Base-by-base conservation (phyloP, 1,140 invertebrate species). In the Magallana gigas region DNA sequence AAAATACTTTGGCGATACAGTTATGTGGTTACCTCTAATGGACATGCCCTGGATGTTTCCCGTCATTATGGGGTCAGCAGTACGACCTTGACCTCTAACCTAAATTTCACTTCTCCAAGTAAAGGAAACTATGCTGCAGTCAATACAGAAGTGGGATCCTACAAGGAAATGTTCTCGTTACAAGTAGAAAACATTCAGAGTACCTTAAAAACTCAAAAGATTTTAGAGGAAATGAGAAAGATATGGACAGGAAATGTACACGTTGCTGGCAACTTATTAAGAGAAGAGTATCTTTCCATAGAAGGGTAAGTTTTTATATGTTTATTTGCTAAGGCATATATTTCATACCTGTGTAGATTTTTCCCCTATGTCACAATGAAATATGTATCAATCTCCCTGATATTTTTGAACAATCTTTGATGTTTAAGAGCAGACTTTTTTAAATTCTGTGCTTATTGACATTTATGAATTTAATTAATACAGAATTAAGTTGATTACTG, bases 1-100 rank as follows among this genome's bases (percentile, higher is more conserved):
- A 48, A 86, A 8, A 68, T 59, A 4, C 68, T 71, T 12, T 88
- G 87, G 87, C 76, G 60, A 76, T 86, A 88, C 59, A 88, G 36
- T 29, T 88, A 83, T 23, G 56, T 88, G 12, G 60, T 85, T 6
- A 83, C 58, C 71, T 60, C 23, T 23, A 83, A 80, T 71, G 87
- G 87, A 14, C 68, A 57, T 56, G 23, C 76, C 29, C 1, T 88
- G 0, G 85, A 88, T 83, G 84, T 85, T 23, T 64, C 84, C 29
- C 68, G 23, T 29, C 18, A 76, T 29, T 29, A 29, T 29, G 23
- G 68, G 4, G 23, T 76, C 18, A 76, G 68, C 23, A 18, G 23
- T 29, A 36, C 8, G 11, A 36, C 29, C 8, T 76, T 76, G 23
- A 76, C 23, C 8, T 76, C 68, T 23, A 29, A 23, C 23, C 68